phyloP scores from a whole-genome alignment of 2,113 vertebrate species.

The Danio rerio region GRCz12tu NC_133183.1:25320001-25320500 shows the following conservation, averaged over 20 bases:
- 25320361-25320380: slow-evolving; percentile 36
- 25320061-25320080: slow-evolving; percentile 56
- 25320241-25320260: slow-evolving; percentile 64
- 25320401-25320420: slow-evolving; percentile 52
- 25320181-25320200: slow-evolving; percentile 62
- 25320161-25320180: slow-evolving; percentile 59
- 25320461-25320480: slow-evolving; percentile 53
- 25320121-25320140: slow-evolving; percentile 33
- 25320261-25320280: slow-evolving; percentile 59
- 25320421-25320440: slow-evolving; percentile 44
- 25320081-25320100: slow-evolving; percentile 53
- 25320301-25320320: slow-evolving; percentile 41
- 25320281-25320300: slow-evolving; percentile 58
- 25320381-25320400: slow-evolving; percentile 50
- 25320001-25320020: slow-evolving; percentile 54
- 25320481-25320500: slow-evolving; percentile 52
- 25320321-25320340: slow-evolving; percentile 25
- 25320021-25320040: slow-evolving; percentile 52
- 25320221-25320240: slow-evolving; percentile 76
- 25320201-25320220: slow-evolving; percentile 72
- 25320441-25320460: slow-evolving; percentile 60
- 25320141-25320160: slow-evolving; percentile 53
- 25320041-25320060: slow-evolving; percentile 44
- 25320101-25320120: slow-evolving; percentile 39
- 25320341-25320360: slow-evolving; percentile 39